These are phyloP conservation scores for Napeogenes sylphis DNA, from an alignment of 2,888 invertebrate genomes.

Conservation along the genomic window DNA sequence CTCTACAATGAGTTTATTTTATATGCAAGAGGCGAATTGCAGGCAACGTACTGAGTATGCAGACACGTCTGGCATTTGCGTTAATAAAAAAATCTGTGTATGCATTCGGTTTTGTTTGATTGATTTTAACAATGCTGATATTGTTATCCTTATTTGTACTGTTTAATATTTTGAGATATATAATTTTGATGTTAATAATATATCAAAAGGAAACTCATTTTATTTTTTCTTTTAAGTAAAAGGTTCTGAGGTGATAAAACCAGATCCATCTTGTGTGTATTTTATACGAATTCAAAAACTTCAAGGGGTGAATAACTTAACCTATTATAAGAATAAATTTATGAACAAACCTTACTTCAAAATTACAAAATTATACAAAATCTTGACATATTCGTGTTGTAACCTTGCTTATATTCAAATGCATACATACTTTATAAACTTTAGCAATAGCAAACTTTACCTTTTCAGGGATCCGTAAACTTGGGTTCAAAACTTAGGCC, in stretches of 20 bases:
- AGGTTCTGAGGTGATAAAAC: neutral
- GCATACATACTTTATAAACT: neutral
- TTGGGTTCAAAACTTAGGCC: too few species aligned
- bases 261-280: neutral
- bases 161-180: neutral
- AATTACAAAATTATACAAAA: constrained; percentile 4
- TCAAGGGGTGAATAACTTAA: constrained; percentile 5
- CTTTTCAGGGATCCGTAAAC: too few species aligned
- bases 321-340: constrained; percentile 2
- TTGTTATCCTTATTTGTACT: neutral
- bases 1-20: constrained; percentile 29
- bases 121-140: constrained; percentile 13
- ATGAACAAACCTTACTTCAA: constrained; percentile 1
- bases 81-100: constrained; percentile 22
- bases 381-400: neutral
- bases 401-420: constrained; percentile 3
- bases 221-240: neutral
- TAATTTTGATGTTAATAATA: too few species aligned
- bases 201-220: too few species aligned
- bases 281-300: neutral
- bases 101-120: constrained; percentile 11
- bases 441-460: too few species aligned
- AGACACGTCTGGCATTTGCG: constrained; percentile 29
- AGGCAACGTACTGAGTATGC: constrained; percentile 31
- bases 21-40: constrained; percentile 37